Evolutionary conservation across 1,140 invertebrate genomes (phyloP), one percentile per base, ranked within the genome.

Genomic region (Drosophila yakuba): DNA sequence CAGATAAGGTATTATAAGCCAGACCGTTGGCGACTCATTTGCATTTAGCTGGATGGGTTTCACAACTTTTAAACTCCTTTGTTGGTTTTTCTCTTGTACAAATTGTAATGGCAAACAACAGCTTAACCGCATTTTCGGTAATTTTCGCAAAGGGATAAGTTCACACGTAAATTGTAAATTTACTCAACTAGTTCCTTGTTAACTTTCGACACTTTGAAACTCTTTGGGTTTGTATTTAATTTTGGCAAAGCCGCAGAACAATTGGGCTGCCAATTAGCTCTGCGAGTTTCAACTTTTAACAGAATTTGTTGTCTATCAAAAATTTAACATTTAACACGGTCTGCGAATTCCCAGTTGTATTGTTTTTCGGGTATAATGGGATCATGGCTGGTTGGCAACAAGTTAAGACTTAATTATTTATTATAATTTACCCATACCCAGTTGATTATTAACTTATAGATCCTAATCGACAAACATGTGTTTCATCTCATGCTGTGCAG

Each of bases 71-170:
- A 32, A 80, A 55, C 73, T 44, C 74, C 69, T 69, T 79, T 83
- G 75, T 82, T 83, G 75, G 54, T 69, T 71, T 62, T 84, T 59
- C 75, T 51, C 63, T 75, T 50, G 20, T 47, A 50, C 60, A 71
- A 84, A 74, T 83, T 75, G 62, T 43, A 69, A 83, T 43, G 44
- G 39, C 54, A 58, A 69, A 78, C 75, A 45, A 68, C 32, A 60
- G 43, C 50, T 35, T 7, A 39, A 58, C 55, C 52, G 35, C 63
- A 67, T 35, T 66, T 66, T 61, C 35, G 47, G 8, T 25, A 44
- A 55, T 69, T 69, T 69, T 45, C 23, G 50, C 44, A 11, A 38
- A 48, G 64, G 67, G 28, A 71, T 50, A 71, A 71, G 67, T 71
- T 71, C 71, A 43, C 44, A 50, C 64, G 63, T 52, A 66, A 59